Percentiles rank a stretch among this genome's conserved stretches.
phyloP scores from a whole-genome alignment of 92 coral and sea anemone species.

The Siderastrea siderea region DNA sequence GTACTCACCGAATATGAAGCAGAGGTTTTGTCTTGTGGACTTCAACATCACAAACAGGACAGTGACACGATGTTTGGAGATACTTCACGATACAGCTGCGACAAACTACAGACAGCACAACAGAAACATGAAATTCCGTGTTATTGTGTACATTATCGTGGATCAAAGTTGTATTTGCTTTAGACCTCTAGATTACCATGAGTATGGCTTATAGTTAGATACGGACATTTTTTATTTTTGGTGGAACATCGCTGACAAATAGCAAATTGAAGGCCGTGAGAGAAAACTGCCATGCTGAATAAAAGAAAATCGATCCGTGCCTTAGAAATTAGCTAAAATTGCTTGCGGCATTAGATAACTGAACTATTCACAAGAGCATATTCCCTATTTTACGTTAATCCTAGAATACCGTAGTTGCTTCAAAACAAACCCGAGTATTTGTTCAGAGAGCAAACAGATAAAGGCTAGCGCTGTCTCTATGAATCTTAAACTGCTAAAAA shows the following conservation, averaged over 20 bases:
- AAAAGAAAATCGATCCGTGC: background rate
- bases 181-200: too few species aligned
- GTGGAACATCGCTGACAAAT: background rate
- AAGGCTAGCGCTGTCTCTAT: background rate
- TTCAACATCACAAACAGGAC: conserved; percentile 91
- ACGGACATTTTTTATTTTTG: too few species aligned
- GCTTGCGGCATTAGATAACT: background rate
- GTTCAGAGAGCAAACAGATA: background rate
- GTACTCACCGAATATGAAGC: conserved; percentile 71
- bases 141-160: background rate
- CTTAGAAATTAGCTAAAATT: background rate
- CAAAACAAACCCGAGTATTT: background rate
- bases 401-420: background rate
- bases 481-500: background rate
- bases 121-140: background rate
- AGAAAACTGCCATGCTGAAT: too few species aligned
- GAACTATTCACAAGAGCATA: background rate
- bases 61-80: conserved; percentile 75
- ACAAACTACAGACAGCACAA: conserved; percentile 46
- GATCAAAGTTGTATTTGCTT: background rate
- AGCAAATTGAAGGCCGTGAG: too few species aligned
- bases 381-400: background rate
- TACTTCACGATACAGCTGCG: conserved; percentile 78
- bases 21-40: conserved; percentile 92
- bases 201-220: too few species aligned